Percentiles rank a stretch among this genome's conserved stretches.
Evolutionary conservation across 1,140 invertebrate species (phyloP).

Genomic region (Drosophila leontia): DNA sequence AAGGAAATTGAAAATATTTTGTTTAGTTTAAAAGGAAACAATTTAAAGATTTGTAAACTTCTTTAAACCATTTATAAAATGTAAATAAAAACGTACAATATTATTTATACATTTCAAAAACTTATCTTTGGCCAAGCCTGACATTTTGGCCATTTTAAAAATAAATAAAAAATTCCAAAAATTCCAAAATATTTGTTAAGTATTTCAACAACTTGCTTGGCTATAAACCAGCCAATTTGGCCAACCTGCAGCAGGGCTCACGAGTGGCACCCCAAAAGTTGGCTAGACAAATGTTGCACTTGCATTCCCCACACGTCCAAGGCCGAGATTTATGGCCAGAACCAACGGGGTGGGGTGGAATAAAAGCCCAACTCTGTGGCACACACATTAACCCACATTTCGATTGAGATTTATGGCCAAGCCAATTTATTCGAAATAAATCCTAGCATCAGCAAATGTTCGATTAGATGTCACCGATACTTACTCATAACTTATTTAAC

Average conservation of each 20-base stretch:
- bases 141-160: too few relatives aligned
- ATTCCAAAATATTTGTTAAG: not conserved
- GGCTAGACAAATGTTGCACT: constrained; percentile 57
- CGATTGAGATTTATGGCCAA: constrained; percentile 35
- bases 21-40: not conserved
- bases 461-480: constrained; percentile 24
- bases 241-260: constrained; percentile 6
- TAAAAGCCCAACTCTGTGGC: constrained; percentile 15
- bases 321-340: constrained; percentile 40
- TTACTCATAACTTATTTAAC: constrained; percentile 33
- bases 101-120: too few relatives aligned
- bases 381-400: constrained; percentile 51
- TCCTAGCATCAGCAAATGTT: not conserved
- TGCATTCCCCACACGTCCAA: constrained; percentile 16
- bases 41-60: not conserved
- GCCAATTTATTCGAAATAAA: constrained; percentile 30
- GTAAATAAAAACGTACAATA: not conserved
- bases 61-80: not conserved
- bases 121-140: too few relatives aligned
- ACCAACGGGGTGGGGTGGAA: not conserved
- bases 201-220: constrained; percentile 3
- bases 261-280: constrained; percentile 35
- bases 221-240: constrained; percentile 1
- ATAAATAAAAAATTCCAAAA: not conserved
- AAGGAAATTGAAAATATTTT: not conserved